phyloP scores from a whole-genome alignment of 64 coral and sea anemone species.

The Hydrozoanthus tunicans region DNA sequence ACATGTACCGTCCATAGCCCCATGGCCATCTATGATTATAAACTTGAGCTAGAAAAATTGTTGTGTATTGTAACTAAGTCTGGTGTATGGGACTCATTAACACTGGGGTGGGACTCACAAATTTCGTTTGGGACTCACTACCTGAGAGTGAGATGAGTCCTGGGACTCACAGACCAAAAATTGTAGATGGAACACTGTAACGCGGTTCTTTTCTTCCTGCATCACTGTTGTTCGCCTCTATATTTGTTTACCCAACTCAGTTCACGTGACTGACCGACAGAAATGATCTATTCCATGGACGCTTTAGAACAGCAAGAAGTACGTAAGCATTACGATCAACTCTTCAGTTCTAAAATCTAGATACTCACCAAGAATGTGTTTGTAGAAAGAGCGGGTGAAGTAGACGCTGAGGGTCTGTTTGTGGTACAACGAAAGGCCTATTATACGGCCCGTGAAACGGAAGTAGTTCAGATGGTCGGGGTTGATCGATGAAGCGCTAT shows the following conservation, averaged over 20 bases:
- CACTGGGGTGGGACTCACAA: slow-evolving; percentile 11
- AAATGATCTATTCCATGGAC: too few species aligned
- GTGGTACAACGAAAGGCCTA: slow-evolving; percentile 61
- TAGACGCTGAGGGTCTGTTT: slow-evolving; percentile 60
- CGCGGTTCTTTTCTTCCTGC: too few species aligned
- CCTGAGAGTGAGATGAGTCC: background rate
- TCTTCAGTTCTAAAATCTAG: background rate
- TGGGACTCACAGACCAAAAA: slow-evolving; percentile 17
- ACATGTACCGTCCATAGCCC: too few species aligned
- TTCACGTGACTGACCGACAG: too few species aligned
- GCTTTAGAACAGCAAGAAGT: background rate
- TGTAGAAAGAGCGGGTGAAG: slow-evolving; percentile 71
- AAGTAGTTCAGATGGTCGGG: slow-evolving; percentile 75
- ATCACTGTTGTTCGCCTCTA: too few species aligned
- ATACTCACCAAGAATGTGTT: slow-evolving; percentile 69
- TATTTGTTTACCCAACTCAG: too few species aligned
- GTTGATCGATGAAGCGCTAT: slow-evolving; percentile 65
- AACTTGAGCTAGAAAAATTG: too few species aligned
- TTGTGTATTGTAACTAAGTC: background rate
- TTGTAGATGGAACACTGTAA: slow-evolving; percentile 28
- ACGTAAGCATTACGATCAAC: too few species aligned
- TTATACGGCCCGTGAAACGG: slow-evolving; percentile 73
- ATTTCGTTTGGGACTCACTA: slow-evolving; percentile 36
- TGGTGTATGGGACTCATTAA: background rate
- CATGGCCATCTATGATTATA: too few species aligned